Evolutionary conservation across 2,797 vertebrate species (phyloP).

Genomic region (Artibeus lituratus): DNA sequence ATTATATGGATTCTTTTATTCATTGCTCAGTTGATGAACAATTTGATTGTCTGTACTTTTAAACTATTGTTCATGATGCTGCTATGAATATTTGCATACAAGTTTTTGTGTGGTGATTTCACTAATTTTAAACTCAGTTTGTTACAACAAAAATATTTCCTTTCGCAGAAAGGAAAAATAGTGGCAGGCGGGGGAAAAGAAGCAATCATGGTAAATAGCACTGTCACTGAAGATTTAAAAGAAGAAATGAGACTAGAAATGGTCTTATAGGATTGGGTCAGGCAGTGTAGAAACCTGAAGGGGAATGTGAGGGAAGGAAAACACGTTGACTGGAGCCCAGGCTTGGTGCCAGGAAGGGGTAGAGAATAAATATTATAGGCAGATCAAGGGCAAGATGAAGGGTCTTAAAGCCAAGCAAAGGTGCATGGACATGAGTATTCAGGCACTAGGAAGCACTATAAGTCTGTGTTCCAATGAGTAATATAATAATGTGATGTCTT

Average conservation of each 20-base stretch:
- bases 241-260: neutral
- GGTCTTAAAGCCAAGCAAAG: neutral
- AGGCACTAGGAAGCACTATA: neutral
- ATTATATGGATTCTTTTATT: neutral
- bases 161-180: neutral
- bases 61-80: neutral
- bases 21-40: neutral
- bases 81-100: neutral
- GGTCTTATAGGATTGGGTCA: neutral
- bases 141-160: neutral
- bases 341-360: neutral
- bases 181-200: neutral
- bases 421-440: neutral
- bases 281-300: neutral
- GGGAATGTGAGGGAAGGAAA: neutral
- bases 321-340: neutral
- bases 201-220: neutral
- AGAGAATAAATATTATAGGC: neutral
- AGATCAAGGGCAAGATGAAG: neutral
- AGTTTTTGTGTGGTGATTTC: neutral
- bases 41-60: neutral
- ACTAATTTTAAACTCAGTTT: neutral
- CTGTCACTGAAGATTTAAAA: neutral
- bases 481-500: neutral
- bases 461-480: neutral